phyloP scores from a whole-genome alignment of 2,113 vertebrate genomes.

The Chaetodon trifascialis region DNA sequence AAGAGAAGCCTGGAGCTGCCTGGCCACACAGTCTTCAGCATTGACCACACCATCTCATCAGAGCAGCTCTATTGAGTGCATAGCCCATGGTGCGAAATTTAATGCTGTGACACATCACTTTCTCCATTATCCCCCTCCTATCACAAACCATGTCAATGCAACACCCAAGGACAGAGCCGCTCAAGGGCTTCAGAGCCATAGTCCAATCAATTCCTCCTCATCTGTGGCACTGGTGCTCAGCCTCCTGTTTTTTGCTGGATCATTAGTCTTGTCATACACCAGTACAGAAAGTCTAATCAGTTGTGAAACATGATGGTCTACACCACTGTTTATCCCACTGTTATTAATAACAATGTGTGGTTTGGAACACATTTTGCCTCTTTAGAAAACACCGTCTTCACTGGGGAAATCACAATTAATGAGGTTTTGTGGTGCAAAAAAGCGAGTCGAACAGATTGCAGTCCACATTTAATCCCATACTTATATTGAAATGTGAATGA shows the following conservation, averaged over 20 bases:
- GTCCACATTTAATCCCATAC: neutral
- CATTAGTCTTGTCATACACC: neutral
- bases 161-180: neutral
- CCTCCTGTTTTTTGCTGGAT: neutral
- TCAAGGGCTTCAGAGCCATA: neutral
- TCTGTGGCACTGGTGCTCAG: neutral
- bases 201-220: neutral
- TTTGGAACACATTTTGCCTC: neutral
- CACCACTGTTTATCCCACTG: neutral
- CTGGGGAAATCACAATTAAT: neutral
- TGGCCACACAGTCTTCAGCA: neutral
- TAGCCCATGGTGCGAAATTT: slow-evolving; percentile 1
- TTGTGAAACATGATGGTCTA: neutral
- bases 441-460: neutral
- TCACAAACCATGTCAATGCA: slow-evolving; percentile 5
- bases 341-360: neutral
- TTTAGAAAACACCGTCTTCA: neutral
- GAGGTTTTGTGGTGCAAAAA: neutral
- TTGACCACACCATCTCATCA: slow-evolving; percentile 26
- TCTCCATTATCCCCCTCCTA: slow-evolving; percentile 14
- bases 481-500: neutral
- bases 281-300: neutral
- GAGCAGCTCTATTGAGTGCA: neutral
- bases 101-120: slow-evolving; percentile 31
- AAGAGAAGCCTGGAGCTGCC: neutral